Percentiles rank a stretch among this genome's conserved stretches.
Conservation (phyloP, 1,140 invertebrate genomes). For the Orchesella cincta region DNA sequence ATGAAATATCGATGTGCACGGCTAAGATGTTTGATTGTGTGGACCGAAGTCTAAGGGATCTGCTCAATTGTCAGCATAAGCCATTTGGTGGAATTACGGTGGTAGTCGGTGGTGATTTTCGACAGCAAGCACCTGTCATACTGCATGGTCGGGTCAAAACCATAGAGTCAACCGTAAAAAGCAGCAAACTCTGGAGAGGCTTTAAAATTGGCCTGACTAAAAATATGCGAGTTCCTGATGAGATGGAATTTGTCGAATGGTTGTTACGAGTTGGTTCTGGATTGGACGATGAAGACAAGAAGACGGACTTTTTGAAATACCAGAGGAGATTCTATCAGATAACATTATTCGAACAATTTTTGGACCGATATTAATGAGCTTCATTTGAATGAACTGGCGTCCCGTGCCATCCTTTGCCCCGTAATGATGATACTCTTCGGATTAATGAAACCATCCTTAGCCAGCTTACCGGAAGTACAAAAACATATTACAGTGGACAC, state of each 20-base stretch:
- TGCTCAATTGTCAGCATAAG: conserved; percentile 39
- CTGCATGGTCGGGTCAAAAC: conserved; percentile 56
- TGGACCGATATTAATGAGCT: conserved; percentile 50
- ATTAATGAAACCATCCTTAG: conserved; percentile 49
- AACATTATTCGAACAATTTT: conserved; percentile 53
- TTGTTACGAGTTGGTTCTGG: conserved; percentile 48
- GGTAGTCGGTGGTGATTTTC: conserved; percentile 57
- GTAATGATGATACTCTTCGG: conserved; percentile 49
- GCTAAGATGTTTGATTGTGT: conserved; percentile 53
- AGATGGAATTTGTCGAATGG: conserved; percentile 42
- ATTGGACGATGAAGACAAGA: conserved; percentile 16
- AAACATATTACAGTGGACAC: conserved; percentile 54
- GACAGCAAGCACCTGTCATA: conserved; percentile 59
- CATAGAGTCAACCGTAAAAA: conserved; percentile 55
- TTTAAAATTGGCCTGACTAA: conserved; percentile 38
- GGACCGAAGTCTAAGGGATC: conserved; percentile 53
- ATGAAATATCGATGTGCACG: conserved; percentile 56
- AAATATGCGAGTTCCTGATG: conserved; percentile 47
- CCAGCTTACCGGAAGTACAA: conserved; percentile 41
- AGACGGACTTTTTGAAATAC: conserved; percentile 40
- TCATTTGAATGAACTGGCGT: conserved; percentile 44
- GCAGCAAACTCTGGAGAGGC: conserved; percentile 52
- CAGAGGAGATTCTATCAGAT: conserved; percentile 49
- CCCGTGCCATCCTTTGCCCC: conserved; percentile 52
- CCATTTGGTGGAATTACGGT: conserved; percentile 48